Evolutionary conservation across 1,140 invertebrate genomes (phyloP), one percentile per base, ranked within the genome.

Genomic region (Lasaia peninsularis): DNA sequence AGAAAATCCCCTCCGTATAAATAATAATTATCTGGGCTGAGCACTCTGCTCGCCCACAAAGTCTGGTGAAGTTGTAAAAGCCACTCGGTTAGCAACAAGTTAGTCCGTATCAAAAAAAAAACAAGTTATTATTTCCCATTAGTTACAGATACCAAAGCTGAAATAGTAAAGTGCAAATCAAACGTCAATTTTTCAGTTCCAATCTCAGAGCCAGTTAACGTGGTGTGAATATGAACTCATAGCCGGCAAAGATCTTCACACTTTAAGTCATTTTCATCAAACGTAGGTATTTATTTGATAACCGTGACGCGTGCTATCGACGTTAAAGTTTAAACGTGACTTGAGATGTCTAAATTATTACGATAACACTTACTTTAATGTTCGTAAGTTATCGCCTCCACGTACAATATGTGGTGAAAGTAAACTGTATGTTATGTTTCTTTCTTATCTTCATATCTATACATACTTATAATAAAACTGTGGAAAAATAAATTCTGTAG

Each of bases 231-330:
- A 16, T 16, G 8, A 18, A 40, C 37, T 44, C 48, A 58, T 67
- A 50, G 53, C 52, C 40, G 53, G 8, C 10, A 8, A n/a, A 21
- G 48, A 58, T 51, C 32, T 62, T 62, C 61, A 66, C 44, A 63
- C 51, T 68, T 49, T 56, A 55, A 69, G 49, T 49, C 49, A 50
- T 52, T 44, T 64, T 61, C 52, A 67, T 64, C 61, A 61, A 64
- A 65, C 58, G 34, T 63, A 60, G n/a, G 59, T 63, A 57, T 65
- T 63, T 58, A 48, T 63, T 65, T 68, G 60, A 69, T 67, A 60
- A 24, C 62, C 69, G 62, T 72, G 40, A 21, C 50, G 37, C 28
- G 28, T 49, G 69, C 52, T 52, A n/a, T n/a, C n/a, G 62, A 57
- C 9, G 44, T 28, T 14, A 69, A 49, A 20, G 44, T 37, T 28